Conservation (phyloP, 2,888 invertebrate species). For the Euzophera pinguis region DNA sequence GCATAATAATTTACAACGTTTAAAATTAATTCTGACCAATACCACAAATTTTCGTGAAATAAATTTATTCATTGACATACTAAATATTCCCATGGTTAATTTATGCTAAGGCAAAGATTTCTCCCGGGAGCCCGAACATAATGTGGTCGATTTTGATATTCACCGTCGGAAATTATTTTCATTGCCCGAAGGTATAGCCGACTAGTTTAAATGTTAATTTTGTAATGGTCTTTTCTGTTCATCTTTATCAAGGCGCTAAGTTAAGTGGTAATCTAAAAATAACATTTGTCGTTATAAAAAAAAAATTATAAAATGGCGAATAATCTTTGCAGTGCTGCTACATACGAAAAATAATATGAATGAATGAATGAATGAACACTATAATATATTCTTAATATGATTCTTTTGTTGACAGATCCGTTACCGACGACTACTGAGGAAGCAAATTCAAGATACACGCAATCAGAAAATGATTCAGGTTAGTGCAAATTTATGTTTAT, state of each 20-base stretch:
- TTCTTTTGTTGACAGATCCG: conserved; percentile 42
- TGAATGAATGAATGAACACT: too few relatives aligned
- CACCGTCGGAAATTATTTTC: conserved; percentile 10
- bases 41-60: background rate
- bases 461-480: conserved; percentile 41
- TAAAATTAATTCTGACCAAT: background rate
- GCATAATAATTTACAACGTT: background rate
- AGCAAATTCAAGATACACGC: conserved; percentile 37
- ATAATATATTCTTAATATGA: background rate
- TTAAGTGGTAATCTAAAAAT: too few relatives aligned
- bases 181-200: background rate
- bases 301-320: too few relatives aligned
- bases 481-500: conserved; percentile 13
- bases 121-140: background rate
- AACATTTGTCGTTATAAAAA: too few relatives aligned
- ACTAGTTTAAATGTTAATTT: background rate
- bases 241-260: too few relatives aligned
- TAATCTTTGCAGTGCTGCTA: too few relatives aligned
- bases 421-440: conserved; percentile 40
- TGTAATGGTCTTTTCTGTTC: too few relatives aligned
- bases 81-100: conserved; percentile 13
- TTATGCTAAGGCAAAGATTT: conserved; percentile 12
- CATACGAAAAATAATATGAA: too few relatives aligned
- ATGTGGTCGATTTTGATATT: conserved; percentile 12
- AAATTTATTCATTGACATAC: conserved; percentile 14